phyloP scores from a whole-genome alignment of 2,113 vertebrate genomes.

The Nothoprocta pentlandii region DNA sequence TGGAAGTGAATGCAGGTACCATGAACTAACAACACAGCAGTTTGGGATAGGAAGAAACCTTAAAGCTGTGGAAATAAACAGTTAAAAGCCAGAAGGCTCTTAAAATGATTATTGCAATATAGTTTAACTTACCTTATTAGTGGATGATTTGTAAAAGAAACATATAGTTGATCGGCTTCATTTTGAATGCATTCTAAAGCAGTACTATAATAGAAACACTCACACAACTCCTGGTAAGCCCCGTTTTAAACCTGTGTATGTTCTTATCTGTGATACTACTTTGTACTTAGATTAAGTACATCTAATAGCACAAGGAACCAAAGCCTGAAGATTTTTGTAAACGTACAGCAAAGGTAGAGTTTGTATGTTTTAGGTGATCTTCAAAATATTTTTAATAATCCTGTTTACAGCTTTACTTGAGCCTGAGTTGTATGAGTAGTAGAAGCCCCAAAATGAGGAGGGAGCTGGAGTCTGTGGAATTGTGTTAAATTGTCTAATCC shows the following conservation, averaged over 20 bases:
- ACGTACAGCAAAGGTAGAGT: not conserved
- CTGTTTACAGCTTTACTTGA: not conserved
- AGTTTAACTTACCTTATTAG: not conserved
- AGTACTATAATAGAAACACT: not conserved
- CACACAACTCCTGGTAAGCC: not conserved
- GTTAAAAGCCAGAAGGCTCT: not conserved
- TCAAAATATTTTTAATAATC: not conserved
- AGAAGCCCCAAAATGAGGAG: not conserved
- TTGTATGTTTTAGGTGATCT: not conserved
- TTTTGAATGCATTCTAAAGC: not conserved
- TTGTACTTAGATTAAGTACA: not conserved
- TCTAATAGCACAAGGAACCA: not conserved
- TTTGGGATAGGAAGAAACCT: not conserved
- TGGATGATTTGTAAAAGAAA: not conserved
- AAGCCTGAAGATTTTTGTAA: not conserved
- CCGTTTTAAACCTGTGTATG: not conserved
- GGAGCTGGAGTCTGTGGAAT: not conserved
- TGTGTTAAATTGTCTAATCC: not conserved
- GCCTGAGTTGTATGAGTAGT: not conserved
- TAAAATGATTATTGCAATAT: not conserved
- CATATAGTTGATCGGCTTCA: not conserved
- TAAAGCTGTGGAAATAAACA: not conserved
- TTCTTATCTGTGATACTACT: not conserved
- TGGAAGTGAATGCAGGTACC: not conserved
- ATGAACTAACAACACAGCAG: not conserved